Percentiles rank a stretch among this genome's conserved stretches.
Evolutionary conservation across 2,797 vertebrate genomes (phyloP).

Genomic region (Thunnus albacares): DNA sequence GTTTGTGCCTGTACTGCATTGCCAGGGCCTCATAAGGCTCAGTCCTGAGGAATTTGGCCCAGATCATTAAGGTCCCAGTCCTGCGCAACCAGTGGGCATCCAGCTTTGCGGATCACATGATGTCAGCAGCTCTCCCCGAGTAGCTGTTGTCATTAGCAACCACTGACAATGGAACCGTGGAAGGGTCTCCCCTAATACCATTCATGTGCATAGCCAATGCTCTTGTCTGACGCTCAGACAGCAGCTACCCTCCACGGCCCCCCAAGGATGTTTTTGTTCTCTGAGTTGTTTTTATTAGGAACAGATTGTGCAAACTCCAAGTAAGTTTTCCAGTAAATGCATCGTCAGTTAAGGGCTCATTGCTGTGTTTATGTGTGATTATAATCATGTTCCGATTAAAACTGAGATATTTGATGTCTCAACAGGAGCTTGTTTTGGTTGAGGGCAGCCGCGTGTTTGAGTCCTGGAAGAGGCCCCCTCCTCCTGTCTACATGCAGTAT

Average conservation of each 20-base stretch:
- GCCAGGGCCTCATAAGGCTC: constrained; percentile 58
- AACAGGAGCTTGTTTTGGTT: constrained; percentile 86
- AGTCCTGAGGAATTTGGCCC: constrained; percentile 75
- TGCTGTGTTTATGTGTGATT: neutral
- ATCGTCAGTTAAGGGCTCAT: neutral
- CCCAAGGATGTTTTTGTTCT: constrained; percentile 74
- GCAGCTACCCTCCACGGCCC: constrained; percentile 35
- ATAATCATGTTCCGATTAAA: neutral
- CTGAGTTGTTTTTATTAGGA: constrained; percentile 56
- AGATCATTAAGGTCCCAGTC: constrained; percentile 74
- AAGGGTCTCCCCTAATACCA: constrained; percentile 73
- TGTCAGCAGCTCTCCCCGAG: constrained; percentile 54
- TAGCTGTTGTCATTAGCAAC: constrained; percentile 75
- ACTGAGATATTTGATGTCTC: constrained; percentile 37
- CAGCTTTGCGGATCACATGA: constrained; percentile 76
- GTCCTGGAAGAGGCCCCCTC: constrained; percentile 87
- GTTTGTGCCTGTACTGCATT: constrained; percentile 37
- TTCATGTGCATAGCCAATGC: constrained; percentile 71
- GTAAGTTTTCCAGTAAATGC: neutral
- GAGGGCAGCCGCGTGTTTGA: constrained; percentile 86
- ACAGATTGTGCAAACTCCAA: constrained; percentile 12
- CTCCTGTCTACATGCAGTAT: constrained; percentile 87
- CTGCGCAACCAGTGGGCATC: constrained; percentile 66
- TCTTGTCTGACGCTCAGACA: constrained; percentile 58
- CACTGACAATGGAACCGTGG: constrained; percentile 70